Conservation (phyloP, 2,888 invertebrate species). For the Cistogaster globosa region DNA sequence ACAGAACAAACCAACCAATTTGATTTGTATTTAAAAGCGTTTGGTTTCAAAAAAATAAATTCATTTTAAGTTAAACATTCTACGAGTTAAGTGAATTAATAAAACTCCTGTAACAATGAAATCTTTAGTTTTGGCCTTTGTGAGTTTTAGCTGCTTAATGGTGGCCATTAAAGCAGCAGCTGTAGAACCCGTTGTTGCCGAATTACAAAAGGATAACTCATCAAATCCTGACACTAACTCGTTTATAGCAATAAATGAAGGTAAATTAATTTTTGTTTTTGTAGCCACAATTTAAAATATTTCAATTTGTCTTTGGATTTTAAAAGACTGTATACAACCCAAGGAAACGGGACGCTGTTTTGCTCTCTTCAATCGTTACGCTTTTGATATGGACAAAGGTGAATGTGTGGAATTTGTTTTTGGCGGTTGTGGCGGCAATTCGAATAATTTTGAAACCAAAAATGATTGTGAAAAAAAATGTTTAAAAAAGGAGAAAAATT, state of each 20-base stretch:
- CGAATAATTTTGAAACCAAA: constrained; percentile 88
- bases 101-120: constrained; percentile 43
- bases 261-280: constrained; percentile 10
- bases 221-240: constrained; percentile 19
- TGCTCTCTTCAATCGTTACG: constrained; percentile 74
- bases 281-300: not conserved
- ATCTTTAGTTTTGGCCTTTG: constrained; percentile 34
- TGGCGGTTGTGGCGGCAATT: constrained; percentile 90
- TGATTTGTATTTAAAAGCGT: constrained; percentile 53
- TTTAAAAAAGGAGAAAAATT: constrained; percentile 52
- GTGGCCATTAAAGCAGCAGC: constrained; percentile 57
- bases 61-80: constrained; percentile 40
- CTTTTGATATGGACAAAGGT: constrained; percentile 78
- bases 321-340: no score
- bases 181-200: constrained; percentile 54
- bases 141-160: constrained; percentile 52
- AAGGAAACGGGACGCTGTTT: no score
- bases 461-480: constrained; percentile 87
- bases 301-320: no score
- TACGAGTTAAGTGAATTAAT: constrained; percentile 8
- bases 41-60: not conserved
- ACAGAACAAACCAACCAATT: not conserved
- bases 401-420: constrained; percentile 90
- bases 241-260: constrained; percentile 52
- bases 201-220: constrained; percentile 45